These are phyloP conservation scores for Taphrorychus bicolor DNA, from an alignment of 2,888 invertebrate genomes.

Conservation along the genomic window DNA sequence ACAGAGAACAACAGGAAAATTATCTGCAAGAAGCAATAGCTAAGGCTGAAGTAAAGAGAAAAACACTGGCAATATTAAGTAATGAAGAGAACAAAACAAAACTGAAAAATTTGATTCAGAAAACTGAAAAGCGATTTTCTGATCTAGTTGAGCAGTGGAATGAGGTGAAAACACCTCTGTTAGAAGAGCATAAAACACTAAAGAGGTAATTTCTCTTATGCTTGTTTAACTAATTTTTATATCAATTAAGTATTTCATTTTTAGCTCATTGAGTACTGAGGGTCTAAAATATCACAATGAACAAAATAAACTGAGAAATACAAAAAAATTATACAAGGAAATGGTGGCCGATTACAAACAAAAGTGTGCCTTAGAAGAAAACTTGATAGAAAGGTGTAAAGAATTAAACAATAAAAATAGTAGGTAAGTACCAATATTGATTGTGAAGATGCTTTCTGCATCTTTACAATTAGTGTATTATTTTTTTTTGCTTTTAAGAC, in stretches of 20 bases:
- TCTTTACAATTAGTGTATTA: no score
- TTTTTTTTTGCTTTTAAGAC: no score
- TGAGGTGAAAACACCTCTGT: slow-evolving; percentile 70
- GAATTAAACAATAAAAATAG: slow-evolving; percentile 66
- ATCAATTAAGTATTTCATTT: neutral
- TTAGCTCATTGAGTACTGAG: slow-evolving; percentile 43
- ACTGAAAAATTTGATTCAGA: slow-evolving; percentile 66
- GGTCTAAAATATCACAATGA: slow-evolving; percentile 50
- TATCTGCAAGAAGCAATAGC: slow-evolving; percentile 58
- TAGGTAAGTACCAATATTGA: slow-evolving; percentile 54
- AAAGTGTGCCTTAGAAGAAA: slow-evolving; percentile 59
- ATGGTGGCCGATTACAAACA: slow-evolving; percentile 54
- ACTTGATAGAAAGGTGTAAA: slow-evolving; percentile 60
- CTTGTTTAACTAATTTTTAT: neutral
- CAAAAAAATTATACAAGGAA: slow-evolving; percentile 55
- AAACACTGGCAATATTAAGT: slow-evolving; percentile 70
- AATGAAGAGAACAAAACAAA: slow-evolving; percentile 68
- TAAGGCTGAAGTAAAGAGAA: slow-evolving; percentile 64
- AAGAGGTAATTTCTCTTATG: slow-evolving; percentile 32
- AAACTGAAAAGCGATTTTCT: slow-evolving; percentile 68
- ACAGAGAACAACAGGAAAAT: slow-evolving; percentile 55
- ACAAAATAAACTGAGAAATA: slow-evolving; percentile 52
- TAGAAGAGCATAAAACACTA: slow-evolving; percentile 64
- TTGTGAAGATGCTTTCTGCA: no score
- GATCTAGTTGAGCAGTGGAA: slow-evolving; percentile 77